Percentiles rank a stretch among this genome's conserved stretches.
These are phyloP conservation scores for Calidris pygmaea DNA, from an alignment of 2,113 vertebrate species.

Conservation along the genomic window DNA sequence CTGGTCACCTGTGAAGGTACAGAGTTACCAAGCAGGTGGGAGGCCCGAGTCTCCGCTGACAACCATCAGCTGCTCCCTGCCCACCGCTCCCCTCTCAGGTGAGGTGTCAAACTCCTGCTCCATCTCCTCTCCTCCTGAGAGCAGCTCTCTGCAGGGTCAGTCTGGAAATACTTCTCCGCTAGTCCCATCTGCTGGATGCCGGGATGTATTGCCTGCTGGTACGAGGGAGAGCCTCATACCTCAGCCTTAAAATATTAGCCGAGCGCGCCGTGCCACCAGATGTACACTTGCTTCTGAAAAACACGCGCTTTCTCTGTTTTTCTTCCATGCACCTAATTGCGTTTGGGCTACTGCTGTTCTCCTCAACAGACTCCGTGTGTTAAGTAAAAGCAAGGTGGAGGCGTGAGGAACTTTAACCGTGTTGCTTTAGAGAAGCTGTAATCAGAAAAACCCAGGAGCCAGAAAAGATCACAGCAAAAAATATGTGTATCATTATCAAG, in stretches of 20 bases:
- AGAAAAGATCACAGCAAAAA: background rate
- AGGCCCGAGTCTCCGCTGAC: fast-evolving
- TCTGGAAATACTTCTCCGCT: slow-evolving; percentile 68
- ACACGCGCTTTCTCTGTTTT: background rate
- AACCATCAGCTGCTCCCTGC: background rate
- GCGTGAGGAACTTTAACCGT: fast-evolving
- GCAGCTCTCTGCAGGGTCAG: background rate
- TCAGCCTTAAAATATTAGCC: background rate
- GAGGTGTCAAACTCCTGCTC: background rate
- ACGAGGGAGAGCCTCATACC: background rate
- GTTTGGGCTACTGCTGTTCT: background rate
- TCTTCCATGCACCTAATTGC: background rate
- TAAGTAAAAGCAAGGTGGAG: background rate
- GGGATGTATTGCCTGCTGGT: slow-evolving; percentile 41
- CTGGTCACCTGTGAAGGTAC: background rate
- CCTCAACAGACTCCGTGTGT: background rate
- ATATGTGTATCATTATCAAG: background rate
- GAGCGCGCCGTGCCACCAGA: background rate
- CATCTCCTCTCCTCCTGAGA: background rate
- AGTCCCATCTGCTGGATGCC: slow-evolving; percentile 78
- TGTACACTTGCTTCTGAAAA: background rate
- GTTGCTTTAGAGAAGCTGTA: background rate
- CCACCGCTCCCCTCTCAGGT: background rate
- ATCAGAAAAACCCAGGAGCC: background rate
- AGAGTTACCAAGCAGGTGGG: background rate